Evolutionary conservation across 2,888 invertebrate genomes (phyloP).

Genomic region (Caenorhabditis sp.): DNA sequence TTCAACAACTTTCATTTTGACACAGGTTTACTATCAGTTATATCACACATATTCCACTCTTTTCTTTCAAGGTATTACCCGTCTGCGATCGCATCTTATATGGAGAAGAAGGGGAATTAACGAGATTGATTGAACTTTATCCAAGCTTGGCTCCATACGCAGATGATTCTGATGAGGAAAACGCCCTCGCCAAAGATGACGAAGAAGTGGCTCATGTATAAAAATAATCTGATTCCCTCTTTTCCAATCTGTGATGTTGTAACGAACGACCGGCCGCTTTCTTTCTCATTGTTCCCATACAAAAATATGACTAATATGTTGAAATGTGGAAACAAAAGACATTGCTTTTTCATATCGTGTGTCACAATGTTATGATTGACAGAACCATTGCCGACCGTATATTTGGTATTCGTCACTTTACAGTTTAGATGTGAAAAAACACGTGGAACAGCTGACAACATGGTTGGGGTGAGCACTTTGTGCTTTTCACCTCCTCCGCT

Average conservation of each 20-base stretch:
- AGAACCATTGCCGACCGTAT: background rate
- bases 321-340: conserved; percentile 12
- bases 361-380: conserved; percentile 30
- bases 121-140: conserved; percentile 69
- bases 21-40: conserved; percentile 63
- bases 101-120: conserved; percentile 70
- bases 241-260: conserved; percentile 19
- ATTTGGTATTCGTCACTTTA: conserved; percentile 19
- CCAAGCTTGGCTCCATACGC: conserved; percentile 71
- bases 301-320: conserved; percentile 15
- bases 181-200: conserved; percentile 62
- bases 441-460: conserved; percentile 47
- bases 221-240: conserved; percentile 10
- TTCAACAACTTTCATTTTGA: conserved; percentile 75
- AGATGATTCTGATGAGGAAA: conserved; percentile 69
- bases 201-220: conserved; percentile 79
- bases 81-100: conserved; percentile 71
- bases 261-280: conserved; percentile 6
- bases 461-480: conserved; percentile 19
- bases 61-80: conserved; percentile 73
- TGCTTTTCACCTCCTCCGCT: conserved; percentile 32
- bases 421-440: conserved; percentile 15
- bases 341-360: conserved; percentile 24
- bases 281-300: conserved; percentile 14
- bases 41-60: background rate